Conservation (phyloP, 2,113 vertebrate genomes). For the Chaetorhynchus papuensis region DNA sequence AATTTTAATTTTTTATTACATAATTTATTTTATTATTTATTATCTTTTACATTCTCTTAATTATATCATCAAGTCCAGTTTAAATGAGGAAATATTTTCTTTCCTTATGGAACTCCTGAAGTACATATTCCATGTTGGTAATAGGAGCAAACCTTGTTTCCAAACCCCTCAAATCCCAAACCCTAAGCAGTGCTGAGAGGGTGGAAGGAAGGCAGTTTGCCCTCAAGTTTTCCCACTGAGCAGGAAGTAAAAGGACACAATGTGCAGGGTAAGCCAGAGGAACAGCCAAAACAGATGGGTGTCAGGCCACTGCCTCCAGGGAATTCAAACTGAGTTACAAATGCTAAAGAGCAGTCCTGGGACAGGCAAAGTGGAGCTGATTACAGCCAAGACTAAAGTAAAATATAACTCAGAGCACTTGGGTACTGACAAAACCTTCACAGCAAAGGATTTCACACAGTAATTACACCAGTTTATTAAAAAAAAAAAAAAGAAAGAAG, state of each 20-base stretch:
- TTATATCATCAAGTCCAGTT: neutral
- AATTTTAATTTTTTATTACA: no score
- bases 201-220: neutral
- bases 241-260: neutral
- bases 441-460: neutral
- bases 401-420: neutral
- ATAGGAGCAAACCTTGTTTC: neutral
- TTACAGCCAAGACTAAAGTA: neutral
- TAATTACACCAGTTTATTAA: neutral
- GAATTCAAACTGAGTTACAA: neutral
- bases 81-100: neutral
- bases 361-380: neutral
- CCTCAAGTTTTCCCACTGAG: neutral
- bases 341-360: neutral
- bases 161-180: neutral
- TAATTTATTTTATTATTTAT: neutral
- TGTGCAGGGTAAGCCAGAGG: neutral
- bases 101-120: neutral
- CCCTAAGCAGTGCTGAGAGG: neutral
- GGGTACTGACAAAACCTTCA: neutral
- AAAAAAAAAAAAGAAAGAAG: neutral
- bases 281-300: neutral
- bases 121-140: rapidly evolving
- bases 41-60: neutral
- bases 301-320: neutral